Base-by-base conservation (phyloP, 2,113 vertebrate species). In the Dasypus novemcinctus region DNA sequence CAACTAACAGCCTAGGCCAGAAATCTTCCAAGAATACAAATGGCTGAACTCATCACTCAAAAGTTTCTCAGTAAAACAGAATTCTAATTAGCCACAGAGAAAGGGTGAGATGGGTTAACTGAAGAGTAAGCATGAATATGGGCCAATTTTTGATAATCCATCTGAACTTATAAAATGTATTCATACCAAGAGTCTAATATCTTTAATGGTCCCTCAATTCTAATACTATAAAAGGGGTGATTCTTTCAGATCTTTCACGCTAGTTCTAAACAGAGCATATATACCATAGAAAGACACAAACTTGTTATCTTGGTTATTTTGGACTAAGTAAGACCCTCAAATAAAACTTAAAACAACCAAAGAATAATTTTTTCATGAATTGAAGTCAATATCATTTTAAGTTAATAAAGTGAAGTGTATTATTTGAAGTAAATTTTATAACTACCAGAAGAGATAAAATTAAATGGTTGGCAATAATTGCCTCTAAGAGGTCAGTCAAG, bases 351-450 rank as follows among this genome's bases (percentile, higher is more conserved):
- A 81, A n/a, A 92, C 41, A 52, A 74, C 64, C 74, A 82, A 43
- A 59, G 10, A 86, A 71, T 33, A 68, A 23, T 88, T 91, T 68
- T 94, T 84, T 54, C 43, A 87, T 38, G 46, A 36, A 21, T 33
- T 46, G 10, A 83, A 61, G 41, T 82, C 33, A 8, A 57, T 69
- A 95, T 0, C 27, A 90, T 38, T 52, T 90, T 76, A 93, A 88
- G 68, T 87, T 82, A 92, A 87, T 88, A 91, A 91, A 91, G 38
- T 31, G 10, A 84, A 95, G 86, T 72, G 29, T 71, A 38, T 92
- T 80, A 75, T 87, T 46, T 46, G 80, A 90, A 94, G 63, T 83
- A 95, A 96, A 95, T 86, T 7, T 74, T 71, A 17, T 31, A 88
- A 93, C 18, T 61, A 95, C 27, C 41, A 79, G 33, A 78, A 93